Base-by-base conservation (phyloP, 2,888 invertebrate genomes). In the Leptura quadrifasciata region DNA sequence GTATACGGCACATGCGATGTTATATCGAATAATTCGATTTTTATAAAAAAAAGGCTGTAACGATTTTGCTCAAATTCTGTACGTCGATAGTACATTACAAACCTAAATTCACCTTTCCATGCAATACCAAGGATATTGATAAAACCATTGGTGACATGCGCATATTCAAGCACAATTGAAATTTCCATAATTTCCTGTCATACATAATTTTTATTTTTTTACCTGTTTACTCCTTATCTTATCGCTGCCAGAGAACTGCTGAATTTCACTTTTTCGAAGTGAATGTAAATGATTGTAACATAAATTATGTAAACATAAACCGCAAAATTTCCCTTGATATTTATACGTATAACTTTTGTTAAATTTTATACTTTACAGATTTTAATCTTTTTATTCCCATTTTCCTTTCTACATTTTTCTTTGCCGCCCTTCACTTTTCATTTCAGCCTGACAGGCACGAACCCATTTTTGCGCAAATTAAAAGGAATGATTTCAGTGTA, bases 371-470 rank as follows among this genome's bases (percentile, higher is more conserved):
- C 47, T 47, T 47, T 47, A 27, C 58, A 58, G 58, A 58, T 58
- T 58, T 58, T 58, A 24, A 58, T 58, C 58, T 58, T 57, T 55
- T 58, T 58, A 58, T 58, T 58, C 24, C 15, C 21, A 58, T 58
- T 58, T 58, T 58, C 58, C 58, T 58, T 58, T 58, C 58, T 21
- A 15, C 24, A 21, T 24, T 58, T 58, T 58, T 27, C 58, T 24
- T 58, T 58, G 15, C 58, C 24, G 24, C 21, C 58, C 5, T 58
- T 58, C 24, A 24, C 10, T 27, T 21, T 21, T 27, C 24, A 58
- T 58, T 58, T 58, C 4, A 24, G 12, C 10, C 57, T 57, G 21
- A 27, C 24, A 58, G 24, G 24, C 58, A 27, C 21, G 21, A 58
- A 24, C 5, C n/a, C 47, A 47, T n/a, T 47, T n/a, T 15, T 5